A percentile compares a stretch with the other conserved stretches of the same genome.
These are phyloP conservation scores for Picus viridis DNA, from an alignment of 2,797 vertebrate genomes.

Conservation along the genomic window DNA sequence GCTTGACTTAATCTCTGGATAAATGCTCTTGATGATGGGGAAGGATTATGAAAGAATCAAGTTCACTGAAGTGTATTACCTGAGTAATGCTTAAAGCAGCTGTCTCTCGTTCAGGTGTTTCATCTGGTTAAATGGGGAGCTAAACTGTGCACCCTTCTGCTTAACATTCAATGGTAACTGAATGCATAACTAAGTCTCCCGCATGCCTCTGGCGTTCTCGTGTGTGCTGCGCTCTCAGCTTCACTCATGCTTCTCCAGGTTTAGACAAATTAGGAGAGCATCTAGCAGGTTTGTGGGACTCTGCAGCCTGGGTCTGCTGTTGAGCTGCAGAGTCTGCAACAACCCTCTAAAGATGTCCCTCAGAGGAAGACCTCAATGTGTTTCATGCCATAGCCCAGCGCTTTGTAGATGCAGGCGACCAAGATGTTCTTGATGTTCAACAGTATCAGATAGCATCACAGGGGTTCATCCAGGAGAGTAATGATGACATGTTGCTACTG, in stretches of 20 bases:
- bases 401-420: neutral
- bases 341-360: neutral
- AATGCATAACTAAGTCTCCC: slow-evolving; percentile 21
- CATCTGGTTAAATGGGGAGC: neutral
- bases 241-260: neutral
- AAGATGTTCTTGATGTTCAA: neutral
- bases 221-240: neutral
- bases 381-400: neutral
- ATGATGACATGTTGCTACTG: neutral
- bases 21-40: neutral
- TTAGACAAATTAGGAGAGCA: neutral
- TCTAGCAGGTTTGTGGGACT: neutral
- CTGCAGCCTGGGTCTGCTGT: neutral
- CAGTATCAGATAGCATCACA: neutral
- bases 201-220: neutral
- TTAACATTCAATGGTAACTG: slow-evolving; percentile 5
- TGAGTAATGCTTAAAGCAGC: slow-evolving; percentile 23
- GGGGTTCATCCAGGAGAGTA: neutral
- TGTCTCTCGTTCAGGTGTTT: slow-evolving; percentile 11
- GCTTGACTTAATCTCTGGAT: slow-evolving; percentile 12
- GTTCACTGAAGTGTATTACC: slow-evolving; percentile 7
- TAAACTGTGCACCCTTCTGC: slow-evolving; percentile 23
- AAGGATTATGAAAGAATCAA: neutral
- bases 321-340: neutral
- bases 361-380: neutral